These are phyloP conservation scores for Buceros bicornis DNA, from an alignment of 2,797 vertebrate genomes.

Conservation along the genomic window DNA sequence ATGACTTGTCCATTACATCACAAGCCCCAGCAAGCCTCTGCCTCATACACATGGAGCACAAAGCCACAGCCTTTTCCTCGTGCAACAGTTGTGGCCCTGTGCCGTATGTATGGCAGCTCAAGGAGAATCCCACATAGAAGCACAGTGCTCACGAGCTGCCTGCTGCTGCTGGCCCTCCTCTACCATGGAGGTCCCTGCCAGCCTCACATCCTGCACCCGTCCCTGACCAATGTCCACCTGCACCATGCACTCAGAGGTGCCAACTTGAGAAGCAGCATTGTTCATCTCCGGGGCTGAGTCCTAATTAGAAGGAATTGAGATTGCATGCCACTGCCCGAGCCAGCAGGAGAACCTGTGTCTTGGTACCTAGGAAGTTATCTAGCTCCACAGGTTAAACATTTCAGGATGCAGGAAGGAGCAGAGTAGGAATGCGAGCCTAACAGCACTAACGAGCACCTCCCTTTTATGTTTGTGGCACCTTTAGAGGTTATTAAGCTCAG, in stretches of 20 bases:
- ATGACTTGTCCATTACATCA: neutral
- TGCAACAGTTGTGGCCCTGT: neutral
- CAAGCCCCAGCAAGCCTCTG: rapidly evolving
- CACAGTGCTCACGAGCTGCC: neutral
- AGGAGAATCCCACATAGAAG: neutral
- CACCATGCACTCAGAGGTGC: neutral
- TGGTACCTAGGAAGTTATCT: neutral
- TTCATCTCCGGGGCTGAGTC: neutral
- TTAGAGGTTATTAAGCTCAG: neutral
- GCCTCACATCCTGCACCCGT: neutral
- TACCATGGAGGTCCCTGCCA: neutral
- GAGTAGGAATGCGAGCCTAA: neutral
- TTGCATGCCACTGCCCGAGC: too few species aligned
- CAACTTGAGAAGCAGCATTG: neutral
- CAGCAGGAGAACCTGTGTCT: neutral
- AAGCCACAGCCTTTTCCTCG: neutral
- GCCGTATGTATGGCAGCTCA: neutral
- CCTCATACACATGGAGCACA: rapidly evolving
- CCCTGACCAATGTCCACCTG: neutral
- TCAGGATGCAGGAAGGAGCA: neutral
- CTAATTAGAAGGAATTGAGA: neutral
- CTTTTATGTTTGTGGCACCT: neutral
- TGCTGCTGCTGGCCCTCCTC: neutral
- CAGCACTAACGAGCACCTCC: neutral
- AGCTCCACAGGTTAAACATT: neutral